Conservation (phyloP, 2,888 invertebrate genomes). For the Thecophora atra region DNA sequence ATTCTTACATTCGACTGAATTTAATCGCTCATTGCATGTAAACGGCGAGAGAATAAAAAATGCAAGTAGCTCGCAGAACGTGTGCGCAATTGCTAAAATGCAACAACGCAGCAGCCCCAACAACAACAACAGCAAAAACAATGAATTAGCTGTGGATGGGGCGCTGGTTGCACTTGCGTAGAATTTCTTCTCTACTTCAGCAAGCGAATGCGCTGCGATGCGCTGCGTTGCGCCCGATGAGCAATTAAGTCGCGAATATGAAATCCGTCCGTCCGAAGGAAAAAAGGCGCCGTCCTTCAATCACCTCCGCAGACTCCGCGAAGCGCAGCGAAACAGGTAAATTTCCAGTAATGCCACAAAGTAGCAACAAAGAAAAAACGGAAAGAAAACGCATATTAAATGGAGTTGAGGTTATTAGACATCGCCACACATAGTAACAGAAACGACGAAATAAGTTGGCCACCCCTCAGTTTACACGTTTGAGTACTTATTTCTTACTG, state of each 20-base stretch:
- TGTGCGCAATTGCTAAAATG: constrained; percentile 33
- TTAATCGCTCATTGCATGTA: not conserved
- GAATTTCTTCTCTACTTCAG: constrained; percentile 1
- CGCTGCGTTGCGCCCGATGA: not conserved
- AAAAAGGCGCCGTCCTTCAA: constrained; percentile 10
- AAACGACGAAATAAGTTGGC: not conserved
- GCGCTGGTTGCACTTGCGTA: constrained; percentile 22
- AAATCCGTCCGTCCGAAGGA: constrained; percentile 22
- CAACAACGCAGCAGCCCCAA: constrained; percentile 1
- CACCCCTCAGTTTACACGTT: no score
- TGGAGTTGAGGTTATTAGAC: no score
- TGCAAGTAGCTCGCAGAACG: constrained; percentile 37
- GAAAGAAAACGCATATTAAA: no score
- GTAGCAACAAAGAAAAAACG: no score
- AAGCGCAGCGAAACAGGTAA: constrained; percentile 17
- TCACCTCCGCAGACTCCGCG: not conserved
- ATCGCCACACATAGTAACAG: not conserved
- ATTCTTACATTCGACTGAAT: not conserved
- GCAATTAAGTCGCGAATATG: constrained; percentile 33
- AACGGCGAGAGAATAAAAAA: constrained; percentile 20
- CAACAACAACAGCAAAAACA: not conserved
- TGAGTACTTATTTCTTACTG: no score
- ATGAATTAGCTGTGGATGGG: constrained; percentile 6
- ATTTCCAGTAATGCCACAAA: not conserved
- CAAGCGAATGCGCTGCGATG: not conserved